Evolutionary conservation across 2,113 vertebrate species (phyloP).

Genomic region (Antechinus stuartii): DNA sequence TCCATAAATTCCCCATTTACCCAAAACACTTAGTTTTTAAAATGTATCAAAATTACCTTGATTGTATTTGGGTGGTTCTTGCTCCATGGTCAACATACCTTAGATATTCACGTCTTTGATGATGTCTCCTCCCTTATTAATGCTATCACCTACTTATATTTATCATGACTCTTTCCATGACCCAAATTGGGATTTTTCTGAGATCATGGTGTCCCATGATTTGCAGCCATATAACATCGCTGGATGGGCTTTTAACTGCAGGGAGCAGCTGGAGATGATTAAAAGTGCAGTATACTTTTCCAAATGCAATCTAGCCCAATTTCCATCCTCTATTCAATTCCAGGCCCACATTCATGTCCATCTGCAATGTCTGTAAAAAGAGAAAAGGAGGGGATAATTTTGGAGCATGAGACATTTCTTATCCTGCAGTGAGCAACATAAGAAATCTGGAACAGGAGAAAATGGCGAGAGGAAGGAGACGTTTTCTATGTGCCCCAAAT

Average conservation of each 20-base stretch:
- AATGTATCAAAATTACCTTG: not conserved
- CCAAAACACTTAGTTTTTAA: not conserved
- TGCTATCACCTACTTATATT: not conserved
- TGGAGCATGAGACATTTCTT: not conserved
- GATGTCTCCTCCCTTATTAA: not conserved
- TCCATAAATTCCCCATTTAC: not conserved
- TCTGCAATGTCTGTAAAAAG: constrained; percentile 4
- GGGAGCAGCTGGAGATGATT: constrained; percentile 1
- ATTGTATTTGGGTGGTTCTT: not conserved
- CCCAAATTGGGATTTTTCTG: not conserved
- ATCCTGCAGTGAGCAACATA: not conserved
- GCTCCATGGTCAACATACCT: not conserved
- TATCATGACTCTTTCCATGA: not conserved
- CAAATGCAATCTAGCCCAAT: not conserved
- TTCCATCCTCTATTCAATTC: not conserved
- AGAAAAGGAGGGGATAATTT: constrained; percentile 1
- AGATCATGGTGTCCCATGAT: not conserved
- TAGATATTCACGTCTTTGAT: not conserved
- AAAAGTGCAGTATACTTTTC: not conserved
- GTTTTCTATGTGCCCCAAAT: not conserved
- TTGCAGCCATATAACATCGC: not conserved
- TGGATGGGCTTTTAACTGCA: not conserved
- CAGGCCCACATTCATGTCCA: not conserved
- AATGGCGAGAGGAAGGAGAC: not conserved
- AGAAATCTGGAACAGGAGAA: not conserved